Evolutionary conservation across 2,888 invertebrate genomes (phyloP), one percentile per base, ranked within the genome.

Genomic region (Escarpia spicata): DNA sequence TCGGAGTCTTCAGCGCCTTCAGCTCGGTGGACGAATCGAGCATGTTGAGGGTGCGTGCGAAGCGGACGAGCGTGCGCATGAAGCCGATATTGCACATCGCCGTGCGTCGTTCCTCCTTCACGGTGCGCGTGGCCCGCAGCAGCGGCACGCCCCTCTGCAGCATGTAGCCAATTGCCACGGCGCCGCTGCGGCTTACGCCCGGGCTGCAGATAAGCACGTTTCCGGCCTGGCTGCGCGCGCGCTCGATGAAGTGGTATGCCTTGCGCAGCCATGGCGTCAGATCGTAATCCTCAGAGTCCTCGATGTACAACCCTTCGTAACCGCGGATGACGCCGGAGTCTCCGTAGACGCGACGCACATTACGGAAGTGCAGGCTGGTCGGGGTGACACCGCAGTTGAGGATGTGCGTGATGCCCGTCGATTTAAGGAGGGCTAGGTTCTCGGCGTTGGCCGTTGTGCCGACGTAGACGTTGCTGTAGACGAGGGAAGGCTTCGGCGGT

Each of bases 391-490:
- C 92, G 92, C 94, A 94, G 92, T 94, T 93, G 91, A 94, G 91
- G 91, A 94, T 60, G 91, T 93, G 92, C 15, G 91, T 92, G 92
- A 94, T 93, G 90, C 90, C 91, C n/a, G 91, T 43, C 15, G 43
- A 89, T 26, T 91, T 89, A 15, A 94, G 90, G 45, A 93, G 44
- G 89, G 75, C 45, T 37, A 93, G 45, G 92, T 94, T 94, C 75
- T 94, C 94, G 75, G 93, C 94, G 92, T 94, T 93, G 43, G 93
- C 92, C 19, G 93, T 91, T 3, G 93, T 93, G 19, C 94, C 94
- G 31, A 94, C 91, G 92, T 92, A 94, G 58, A 94, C 92, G 45
- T 92, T 92, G 44, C 45, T 45, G 12, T 89, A 45, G 58, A 94
- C 91, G 52, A 92, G 45, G 43, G 92, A 44, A 2, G 93, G 94